Conservation (phyloP, 2,113 vertebrate species). For the Rutilus rutilus region DNA sequence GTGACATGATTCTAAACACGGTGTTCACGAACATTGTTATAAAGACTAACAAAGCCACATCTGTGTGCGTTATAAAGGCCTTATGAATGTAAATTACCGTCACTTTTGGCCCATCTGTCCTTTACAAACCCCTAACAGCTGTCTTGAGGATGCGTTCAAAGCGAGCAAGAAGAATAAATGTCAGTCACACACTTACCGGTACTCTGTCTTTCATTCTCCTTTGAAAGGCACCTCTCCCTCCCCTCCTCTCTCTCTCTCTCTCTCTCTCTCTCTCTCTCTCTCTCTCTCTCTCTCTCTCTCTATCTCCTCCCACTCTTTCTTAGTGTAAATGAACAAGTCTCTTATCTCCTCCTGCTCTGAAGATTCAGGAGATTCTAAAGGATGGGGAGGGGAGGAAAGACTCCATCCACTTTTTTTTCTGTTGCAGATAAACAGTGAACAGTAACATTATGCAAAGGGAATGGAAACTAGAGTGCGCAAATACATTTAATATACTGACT, state of each 20-base stretch:
- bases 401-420: neutral
- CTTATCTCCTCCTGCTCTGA: neutral
- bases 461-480: neutral
- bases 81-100: slow-evolving; percentile 21
- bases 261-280: neutral
- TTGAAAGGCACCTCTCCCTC: neutral
- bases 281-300: neutral
- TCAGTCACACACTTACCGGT: slow-evolving; percentile 33
- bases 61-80: slow-evolving; percentile 1
- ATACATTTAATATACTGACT: neutral
- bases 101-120: slow-evolving; percentile 45
- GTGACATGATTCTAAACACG: neutral
- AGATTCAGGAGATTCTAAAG: neutral
- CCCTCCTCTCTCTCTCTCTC: neutral
- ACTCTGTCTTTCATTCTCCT: neutral
- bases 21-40: neutral
- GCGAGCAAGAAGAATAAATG: slow-evolving; percentile 4
- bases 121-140: slow-evolving; percentile 46
- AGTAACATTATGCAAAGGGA: neutral
- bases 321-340: slow-evolving; percentile 30
- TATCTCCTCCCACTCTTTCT: neutral
- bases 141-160: slow-evolving; percentile 16
- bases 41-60: slow-evolving; percentile 37
- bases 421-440: neutral
- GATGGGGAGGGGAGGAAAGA: neutral